Base-by-base conservation (phyloP, 2,888 invertebrate species). In the Isoperla grammatica region DNA sequence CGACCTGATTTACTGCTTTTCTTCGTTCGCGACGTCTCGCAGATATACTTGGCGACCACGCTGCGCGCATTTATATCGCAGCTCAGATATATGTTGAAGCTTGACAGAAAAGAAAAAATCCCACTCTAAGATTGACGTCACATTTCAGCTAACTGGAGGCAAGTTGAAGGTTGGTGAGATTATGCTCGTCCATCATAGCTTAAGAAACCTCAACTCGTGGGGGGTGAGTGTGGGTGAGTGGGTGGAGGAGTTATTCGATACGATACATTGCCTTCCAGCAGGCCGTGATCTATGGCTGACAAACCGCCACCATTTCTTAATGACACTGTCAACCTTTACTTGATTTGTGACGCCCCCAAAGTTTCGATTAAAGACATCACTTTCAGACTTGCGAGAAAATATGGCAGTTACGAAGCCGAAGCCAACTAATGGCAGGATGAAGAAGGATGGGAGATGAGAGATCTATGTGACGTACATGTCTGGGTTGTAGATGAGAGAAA, bases 361-460 rank as follows among this genome's bases (percentile, higher is more conserved):
- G 58, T 63, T 73, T 73, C 73, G 73, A 74, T 74, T 74, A 74
- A 74, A 73, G 73, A 71, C 73, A 73, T 74, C 74, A 74, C 71
- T 73, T 74, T 71, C 74, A 74, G 74, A 71, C 70, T 70, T 69
- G 69, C 69, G 69, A 68, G 69, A 72, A 72, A 73, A 73, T 73
- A 74, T 73, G 71, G 72, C 72, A 68, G 68, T 64, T 65, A 53
- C 53, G 53, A 37, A 40, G 59, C 53, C 20, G 45, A 53, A 53
- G 53, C 53, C 19, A 39, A 35, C 53, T 53, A 53, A 53, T 53
- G 53, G 53, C 53, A 39, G 17, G 53, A 53, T 53, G 53, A 53
- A 53, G 53, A 53, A 39, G 53, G 39, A 53, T 53, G 53, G 53
- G 53, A 53, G 53, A 53, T 53, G 37, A 19, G 53, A 53, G 53